Evolutionary conservation across 1,140 invertebrate species (phyloP).

Genomic region (Zaprionus vittiger): DNA sequence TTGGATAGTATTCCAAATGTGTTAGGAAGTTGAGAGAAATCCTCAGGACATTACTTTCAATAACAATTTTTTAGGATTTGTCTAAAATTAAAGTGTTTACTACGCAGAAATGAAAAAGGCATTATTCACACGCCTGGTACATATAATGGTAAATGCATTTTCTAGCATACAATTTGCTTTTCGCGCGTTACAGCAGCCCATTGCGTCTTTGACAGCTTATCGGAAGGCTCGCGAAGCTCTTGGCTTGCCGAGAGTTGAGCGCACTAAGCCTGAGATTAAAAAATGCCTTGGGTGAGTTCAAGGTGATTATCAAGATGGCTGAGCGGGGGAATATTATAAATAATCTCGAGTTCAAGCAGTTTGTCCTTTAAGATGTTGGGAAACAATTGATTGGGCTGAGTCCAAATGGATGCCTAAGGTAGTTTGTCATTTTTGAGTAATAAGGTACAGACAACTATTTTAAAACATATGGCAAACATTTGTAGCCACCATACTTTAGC

Average conservation of each 20-base stretch:
- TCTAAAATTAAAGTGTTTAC: no score
- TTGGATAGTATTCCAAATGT: no score
- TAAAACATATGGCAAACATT: neutral
- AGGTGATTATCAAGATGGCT: neutral
- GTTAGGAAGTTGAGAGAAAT: no score
- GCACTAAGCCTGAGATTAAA: conserved; percentile 2
- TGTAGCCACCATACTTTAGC: neutral
- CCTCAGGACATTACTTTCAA: no score
- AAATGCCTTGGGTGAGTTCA: conserved; percentile 5
- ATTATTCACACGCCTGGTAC: no score
- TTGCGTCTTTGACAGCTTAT: neutral
- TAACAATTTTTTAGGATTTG: no score
- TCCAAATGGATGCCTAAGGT: neutral
- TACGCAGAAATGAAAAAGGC: no score
- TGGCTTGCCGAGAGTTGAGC: neutral
- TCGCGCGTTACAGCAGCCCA: neutral
- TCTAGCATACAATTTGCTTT: neutral
- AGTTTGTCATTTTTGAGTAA: neutral
- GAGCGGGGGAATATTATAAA: neutral
- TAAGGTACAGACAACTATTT: neutral
- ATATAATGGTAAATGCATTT: neutral
- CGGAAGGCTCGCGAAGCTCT: neutral
- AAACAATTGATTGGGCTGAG: neutral
- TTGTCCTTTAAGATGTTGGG: neutral
- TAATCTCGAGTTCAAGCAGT: conserved; percentile 15